Base-by-base conservation (phyloP, 2,113 vertebrate genomes). In the Marcusenius ussheri region DNA sequence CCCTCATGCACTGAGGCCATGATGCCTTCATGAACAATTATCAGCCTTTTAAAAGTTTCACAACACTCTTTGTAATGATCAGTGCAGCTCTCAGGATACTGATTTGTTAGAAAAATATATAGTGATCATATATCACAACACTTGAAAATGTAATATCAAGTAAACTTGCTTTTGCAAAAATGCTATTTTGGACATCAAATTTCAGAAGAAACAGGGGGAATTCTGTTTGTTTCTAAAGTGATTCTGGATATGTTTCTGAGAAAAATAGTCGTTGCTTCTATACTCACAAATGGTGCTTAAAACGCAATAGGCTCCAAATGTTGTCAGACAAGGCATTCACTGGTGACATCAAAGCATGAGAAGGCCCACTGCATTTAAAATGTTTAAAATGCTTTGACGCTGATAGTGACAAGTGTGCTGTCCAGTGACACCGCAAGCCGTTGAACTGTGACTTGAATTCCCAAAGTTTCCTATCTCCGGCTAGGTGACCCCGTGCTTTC, bases 361-460 rank as follows among this genome's bases (percentile, higher is more conserved):
- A 94, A 93, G 91, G 92, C 92, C 91, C 77, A 92, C 91, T 91
- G 91, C 89, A 91, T 93, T 90, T 85, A 91, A 90, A 89, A 89
- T 89, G 86, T 91, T 89, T 91, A 91, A 88, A 39, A 80, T 80
- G 89, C 92, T 96, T 95, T 94, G 94, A 95, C 92, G 89, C 2
- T 0, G 92, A 92, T 93, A 88, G 91, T 92, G 94, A 92, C 93
- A 96, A 96, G 91, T 92, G 84, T 9, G 89, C 91, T 50, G 90
- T 95, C 94, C 93, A 90, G 92, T 91, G 91, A 95, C 91, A 94
- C 47, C 80, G 90, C 87, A 88, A 89, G 91, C 91, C 93, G 92
- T 91, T 95, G 95, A 96, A 94, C 94, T 93, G 93, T 95, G 94
- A 95, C 93, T 91, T 87, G 88, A 93, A 92, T 88, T 90, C 88